These are phyloP conservation scores for Tyrophagus putrescentiae DNA, from an alignment of 1,140 invertebrate species.

Conservation along the genomic window DNA sequence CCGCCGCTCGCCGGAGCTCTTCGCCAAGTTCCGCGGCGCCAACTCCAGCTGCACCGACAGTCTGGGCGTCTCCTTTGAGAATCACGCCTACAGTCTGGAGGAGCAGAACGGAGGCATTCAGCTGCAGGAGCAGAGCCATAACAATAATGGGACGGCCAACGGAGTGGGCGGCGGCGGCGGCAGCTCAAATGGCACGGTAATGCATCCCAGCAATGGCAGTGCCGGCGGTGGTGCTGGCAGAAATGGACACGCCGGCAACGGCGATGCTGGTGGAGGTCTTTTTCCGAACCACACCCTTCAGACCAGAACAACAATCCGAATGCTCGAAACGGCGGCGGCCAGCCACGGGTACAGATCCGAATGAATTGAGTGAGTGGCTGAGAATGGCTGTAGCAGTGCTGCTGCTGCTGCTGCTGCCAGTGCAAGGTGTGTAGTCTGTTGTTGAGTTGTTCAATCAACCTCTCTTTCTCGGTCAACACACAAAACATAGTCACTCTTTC, in stretches of 20 bases:
- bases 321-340: not conserved
- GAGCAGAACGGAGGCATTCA: constrained; percentile 23
- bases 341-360: constrained; percentile 16
- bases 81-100: constrained; percentile 60
- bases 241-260: not conserved
- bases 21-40: not conserved
- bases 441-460: no score
- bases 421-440: no score
- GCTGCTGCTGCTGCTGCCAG: no score
- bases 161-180: no score
- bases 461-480: no score
- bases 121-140: constrained; percentile 1
- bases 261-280: no score
- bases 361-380: constrained; percentile 14
- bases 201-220: not conserved
- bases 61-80: constrained; percentile 62
- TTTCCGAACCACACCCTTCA: not conserved
- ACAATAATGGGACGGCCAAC: not conserved
- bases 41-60: constrained; percentile 31
- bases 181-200: no score
- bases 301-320: constrained; percentile 8
- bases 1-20: not conserved
- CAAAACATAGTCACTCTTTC: no score
- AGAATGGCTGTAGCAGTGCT: not conserved
- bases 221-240: not conserved